Conservation (phyloP, 1,140 invertebrate genomes). For the Wasmannia auropunctata region DNA sequence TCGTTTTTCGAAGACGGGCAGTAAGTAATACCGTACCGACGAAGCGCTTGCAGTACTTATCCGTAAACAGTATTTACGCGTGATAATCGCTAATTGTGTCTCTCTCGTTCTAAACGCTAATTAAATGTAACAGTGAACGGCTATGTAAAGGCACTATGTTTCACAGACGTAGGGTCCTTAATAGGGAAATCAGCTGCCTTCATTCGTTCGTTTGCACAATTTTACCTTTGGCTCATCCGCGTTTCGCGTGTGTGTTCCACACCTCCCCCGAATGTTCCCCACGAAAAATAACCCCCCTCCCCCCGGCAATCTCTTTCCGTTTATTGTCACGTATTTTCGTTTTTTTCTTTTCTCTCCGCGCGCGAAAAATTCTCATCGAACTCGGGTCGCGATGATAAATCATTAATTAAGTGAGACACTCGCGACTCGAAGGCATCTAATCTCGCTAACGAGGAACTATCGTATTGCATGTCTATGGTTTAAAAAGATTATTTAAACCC, state of each 20-base stretch:
- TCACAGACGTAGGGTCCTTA: conserved; percentile 69
- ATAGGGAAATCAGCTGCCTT: conserved; percentile 58
- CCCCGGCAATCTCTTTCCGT: not conserved
- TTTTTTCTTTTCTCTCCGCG: not conserved
- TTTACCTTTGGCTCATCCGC: not conserved
- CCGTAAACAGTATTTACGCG: conserved; percentile 37
- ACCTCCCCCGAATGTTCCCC: not conserved
- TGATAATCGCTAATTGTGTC: conserved; percentile 39
- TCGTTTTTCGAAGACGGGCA: not conserved
- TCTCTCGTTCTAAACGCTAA: conserved; percentile 60
- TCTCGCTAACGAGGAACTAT: conserved; percentile 59
- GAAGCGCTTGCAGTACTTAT: conserved; percentile 26
- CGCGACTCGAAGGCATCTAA: conserved; percentile 47
- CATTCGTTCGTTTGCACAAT: conserved; percentile 10
- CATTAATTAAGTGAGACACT: conserved; percentile 25
- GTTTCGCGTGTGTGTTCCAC: too few relatives aligned
- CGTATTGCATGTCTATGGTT: conserved; percentile 52
- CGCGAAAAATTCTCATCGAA: not conserved
- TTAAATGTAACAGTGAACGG: conserved; percentile 69
- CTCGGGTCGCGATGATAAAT: not conserved
- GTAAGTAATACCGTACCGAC: conserved; percentile 10
- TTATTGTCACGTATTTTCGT: not conserved
- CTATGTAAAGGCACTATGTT: conserved; percentile 76
- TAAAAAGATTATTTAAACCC: conserved; percentile 45
- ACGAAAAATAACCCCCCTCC: not conserved